Percentiles rank a stretch among this genome's conserved stretches.
These are phyloP conservation scores for Amphiprion ocellaris DNA, from an alignment of 2,113 vertebrate genomes.

Conservation along the genomic window DNA sequence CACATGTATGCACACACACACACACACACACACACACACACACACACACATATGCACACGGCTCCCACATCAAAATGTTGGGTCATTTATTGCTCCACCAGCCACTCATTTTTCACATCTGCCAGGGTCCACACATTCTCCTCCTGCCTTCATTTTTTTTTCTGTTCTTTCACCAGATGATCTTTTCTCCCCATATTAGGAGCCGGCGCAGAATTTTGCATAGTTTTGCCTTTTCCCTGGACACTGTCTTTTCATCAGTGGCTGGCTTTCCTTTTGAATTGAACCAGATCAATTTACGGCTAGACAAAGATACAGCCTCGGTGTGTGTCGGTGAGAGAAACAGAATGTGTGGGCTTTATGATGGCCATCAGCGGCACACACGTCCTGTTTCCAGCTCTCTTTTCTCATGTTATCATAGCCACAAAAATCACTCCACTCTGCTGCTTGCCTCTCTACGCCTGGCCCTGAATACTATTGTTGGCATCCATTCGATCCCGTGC, in stretches of 20 bases:
- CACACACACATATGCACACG: constrained; percentile 6
- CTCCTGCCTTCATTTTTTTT: constrained; percentile 30
- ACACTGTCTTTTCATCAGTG: constrained; percentile 80
- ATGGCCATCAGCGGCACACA: constrained; percentile 54
- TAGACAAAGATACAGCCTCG: constrained; percentile 73
- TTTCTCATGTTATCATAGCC: constrained; percentile 53
- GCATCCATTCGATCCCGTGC: constrained; percentile 3
- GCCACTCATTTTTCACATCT: constrained; percentile 81
- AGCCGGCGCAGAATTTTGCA: constrained; percentile 72
- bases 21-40: background rate
- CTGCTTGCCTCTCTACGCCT: constrained; percentile 44
- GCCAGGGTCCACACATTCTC: constrained; percentile 74
- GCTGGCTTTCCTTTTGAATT: constrained; percentile 73
- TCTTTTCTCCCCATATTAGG: constrained; percentile 82
- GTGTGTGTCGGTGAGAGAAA: constrained; percentile 51
- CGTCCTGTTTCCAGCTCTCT: constrained; percentile 49
- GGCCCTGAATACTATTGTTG: constrained; percentile 42
- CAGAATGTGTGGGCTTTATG: constrained; percentile 58
- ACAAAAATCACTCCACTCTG: constrained; percentile 36
- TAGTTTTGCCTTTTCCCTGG: constrained; percentile 79
- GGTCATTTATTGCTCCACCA: constrained; percentile 76
- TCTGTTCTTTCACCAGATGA: constrained; percentile 45
- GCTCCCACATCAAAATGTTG: constrained; percentile 77
- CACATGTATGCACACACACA: constrained; percentile 10
- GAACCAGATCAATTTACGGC: constrained; percentile 77